Conservation (phyloP, 2,888 invertebrate genomes). For the Ennomos erosarius region DNA sequence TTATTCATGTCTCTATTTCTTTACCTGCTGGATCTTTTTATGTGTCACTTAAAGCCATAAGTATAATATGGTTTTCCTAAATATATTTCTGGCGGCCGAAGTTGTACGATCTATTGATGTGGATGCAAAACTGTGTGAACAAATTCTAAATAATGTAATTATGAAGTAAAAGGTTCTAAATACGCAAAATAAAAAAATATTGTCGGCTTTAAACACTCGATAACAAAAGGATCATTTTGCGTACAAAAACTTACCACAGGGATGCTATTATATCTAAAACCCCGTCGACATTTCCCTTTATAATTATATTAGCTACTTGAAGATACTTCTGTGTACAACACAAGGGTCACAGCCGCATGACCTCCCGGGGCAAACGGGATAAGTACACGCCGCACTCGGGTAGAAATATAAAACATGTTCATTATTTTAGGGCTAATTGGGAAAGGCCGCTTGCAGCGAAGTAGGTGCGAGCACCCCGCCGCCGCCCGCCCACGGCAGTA, state of each 20-base stretch:
- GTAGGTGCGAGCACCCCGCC: slow-evolving; percentile 71
- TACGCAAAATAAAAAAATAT: slow-evolving; percentile 36
- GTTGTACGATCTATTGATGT: no score
- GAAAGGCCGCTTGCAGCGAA: slow-evolving; percentile 79
- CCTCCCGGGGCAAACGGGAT: slow-evolving; percentile 81
- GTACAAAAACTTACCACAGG: slow-evolving; percentile 53
- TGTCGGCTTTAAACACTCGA: slow-evolving; percentile 19
- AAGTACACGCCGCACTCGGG: slow-evolving; percentile 80
- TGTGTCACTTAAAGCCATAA: no score
- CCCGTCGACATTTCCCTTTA: slow-evolving; percentile 64
- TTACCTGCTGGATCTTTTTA: no score
- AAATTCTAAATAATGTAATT: no score
- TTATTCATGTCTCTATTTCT: no score
- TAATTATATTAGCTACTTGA: slow-evolving; percentile 63
- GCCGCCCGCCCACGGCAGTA: slow-evolving; percentile 78
- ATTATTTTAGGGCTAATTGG: slow-evolving; percentile 86
- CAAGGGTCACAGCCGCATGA: slow-evolving; percentile 72
- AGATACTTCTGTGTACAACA: slow-evolving; percentile 65
- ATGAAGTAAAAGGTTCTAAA: no score
- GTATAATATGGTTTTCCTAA: no score
- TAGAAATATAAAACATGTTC: slow-evolving; percentile 85
- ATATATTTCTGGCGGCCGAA: no score
- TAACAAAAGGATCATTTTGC: slow-evolving; percentile 47
- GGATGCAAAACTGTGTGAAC: no score
- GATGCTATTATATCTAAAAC: slow-evolving; percentile 53